phyloP scores from a whole-genome alignment of 2,888 invertebrate genomes.

The Anodontia alba region DNA sequence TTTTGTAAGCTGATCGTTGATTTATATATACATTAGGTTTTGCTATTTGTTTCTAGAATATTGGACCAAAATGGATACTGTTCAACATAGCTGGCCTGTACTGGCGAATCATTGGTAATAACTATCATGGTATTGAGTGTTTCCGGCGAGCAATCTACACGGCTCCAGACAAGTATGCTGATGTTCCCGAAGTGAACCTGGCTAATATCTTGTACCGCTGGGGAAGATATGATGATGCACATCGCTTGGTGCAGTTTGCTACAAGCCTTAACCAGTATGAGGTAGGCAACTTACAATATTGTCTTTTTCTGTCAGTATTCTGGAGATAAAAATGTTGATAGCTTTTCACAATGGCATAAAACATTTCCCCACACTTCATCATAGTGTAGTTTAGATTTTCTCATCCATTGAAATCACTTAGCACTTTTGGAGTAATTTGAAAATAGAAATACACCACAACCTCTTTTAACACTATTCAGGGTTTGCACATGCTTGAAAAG shows the following conservation, averaged over 20 bases:
- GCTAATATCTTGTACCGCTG: slow-evolving; percentile 89
- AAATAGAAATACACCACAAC: no score
- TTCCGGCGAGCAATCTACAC: slow-evolving; percentile 88
- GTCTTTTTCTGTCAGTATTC: not conserved
- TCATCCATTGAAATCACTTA: no score
- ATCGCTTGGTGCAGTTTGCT: slow-evolving; percentile 88
- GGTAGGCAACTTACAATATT: slow-evolving; percentile 86
- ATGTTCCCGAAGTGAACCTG: slow-evolving; percentile 90
- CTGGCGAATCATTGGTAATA: slow-evolving; percentile 91
- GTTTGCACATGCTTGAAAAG: no score
- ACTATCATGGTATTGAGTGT: slow-evolving; percentile 90
- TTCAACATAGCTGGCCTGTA: slow-evolving; percentile 91
- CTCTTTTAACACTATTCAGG: no score
- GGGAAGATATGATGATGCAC: slow-evolving; percentile 88
- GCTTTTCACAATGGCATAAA: no score
- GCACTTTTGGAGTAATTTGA: no score
- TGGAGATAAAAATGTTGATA: not conserved
- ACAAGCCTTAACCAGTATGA: slow-evolving; percentile 88
- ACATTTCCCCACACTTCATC: not conserved
- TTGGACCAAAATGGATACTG: slow-evolving; percentile 91
- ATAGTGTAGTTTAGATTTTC: no score
- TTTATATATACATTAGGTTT: not conserved
- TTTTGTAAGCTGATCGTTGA: no score
- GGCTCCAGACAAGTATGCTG: slow-evolving; percentile 88
- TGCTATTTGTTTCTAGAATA: slow-evolving; percentile 86